Conservation (phyloP, 2,797 vertebrate species). For the Tenualosa ilisha region DNA sequence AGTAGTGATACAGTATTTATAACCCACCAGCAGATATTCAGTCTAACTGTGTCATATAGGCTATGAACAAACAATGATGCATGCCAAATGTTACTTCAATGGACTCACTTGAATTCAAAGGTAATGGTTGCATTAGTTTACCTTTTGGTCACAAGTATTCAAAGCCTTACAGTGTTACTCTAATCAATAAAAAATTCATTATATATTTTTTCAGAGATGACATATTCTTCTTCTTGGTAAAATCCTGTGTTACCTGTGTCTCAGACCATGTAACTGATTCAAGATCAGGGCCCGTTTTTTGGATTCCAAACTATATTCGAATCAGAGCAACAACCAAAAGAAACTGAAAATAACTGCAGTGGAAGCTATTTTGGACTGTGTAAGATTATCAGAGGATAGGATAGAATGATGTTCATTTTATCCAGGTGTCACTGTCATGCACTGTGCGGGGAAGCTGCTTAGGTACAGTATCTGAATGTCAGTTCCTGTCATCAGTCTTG, state of each 20-base stretch:
- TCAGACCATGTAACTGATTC: neutral
- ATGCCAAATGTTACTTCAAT: neutral
- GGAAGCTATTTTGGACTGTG: neutral
- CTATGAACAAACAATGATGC: neutral
- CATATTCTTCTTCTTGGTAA: neutral
- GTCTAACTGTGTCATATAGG: neutral
- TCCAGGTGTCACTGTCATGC: neutral
- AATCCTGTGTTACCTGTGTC: neutral
- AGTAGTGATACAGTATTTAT: neutral
- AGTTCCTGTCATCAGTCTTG: neutral
- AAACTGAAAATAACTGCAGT: neutral
- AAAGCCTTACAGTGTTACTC: too few relatives aligned
- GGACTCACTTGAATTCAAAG: too few relatives aligned
- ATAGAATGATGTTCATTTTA: neutral
- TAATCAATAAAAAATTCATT: too few relatives aligned
- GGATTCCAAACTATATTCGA: neutral
- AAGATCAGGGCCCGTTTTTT: neutral
- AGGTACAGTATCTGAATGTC: neutral
- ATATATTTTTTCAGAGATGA: neutral
- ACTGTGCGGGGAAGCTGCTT: neutral
- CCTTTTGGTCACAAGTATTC: too few relatives aligned
- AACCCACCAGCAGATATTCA: neutral
- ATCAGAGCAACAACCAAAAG: neutral
- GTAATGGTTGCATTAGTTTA: too few relatives aligned
- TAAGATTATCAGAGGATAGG: neutral